Percentiles rank a stretch among this genome's conserved stretches.
These are phyloP conservation scores for Embiotoca jacksoni DNA, from an alignment of 2,113 vertebrate genomes.

Conservation along the genomic window DNA sequence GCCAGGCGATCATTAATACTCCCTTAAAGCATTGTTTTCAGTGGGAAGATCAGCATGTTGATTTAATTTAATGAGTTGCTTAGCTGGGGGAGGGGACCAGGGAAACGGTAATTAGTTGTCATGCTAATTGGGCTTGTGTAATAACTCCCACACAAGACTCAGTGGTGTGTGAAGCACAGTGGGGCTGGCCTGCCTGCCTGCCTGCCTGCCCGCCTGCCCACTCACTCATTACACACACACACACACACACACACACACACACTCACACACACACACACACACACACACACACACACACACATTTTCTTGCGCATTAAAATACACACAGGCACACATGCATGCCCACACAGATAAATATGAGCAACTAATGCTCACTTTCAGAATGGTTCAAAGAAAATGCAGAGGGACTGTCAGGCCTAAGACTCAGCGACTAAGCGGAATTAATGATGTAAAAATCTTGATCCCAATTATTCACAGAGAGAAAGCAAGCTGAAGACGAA, in stretches of 20 bases:
- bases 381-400: constrained; percentile 39
- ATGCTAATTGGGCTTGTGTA: constrained; percentile 77
- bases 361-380: constrained; percentile 19
- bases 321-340: constrained; percentile 3
- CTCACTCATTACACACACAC: not conserved
- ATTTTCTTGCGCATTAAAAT: constrained; percentile 5
- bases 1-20: constrained; percentile 27
- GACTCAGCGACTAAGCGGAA: constrained; percentile 37
- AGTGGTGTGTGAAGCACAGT: constrained; percentile 50
- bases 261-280: constrained; percentile 7
- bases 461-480: constrained; percentile 52
- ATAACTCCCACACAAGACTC: constrained; percentile 68
- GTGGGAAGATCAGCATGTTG: constrained; percentile 57
- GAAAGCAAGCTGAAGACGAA: not conserved
- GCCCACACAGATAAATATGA: constrained; percentile 24
- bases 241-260: constrained; percentile 11
- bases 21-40: constrained; percentile 65
- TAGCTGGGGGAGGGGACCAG: constrained; percentile 43
- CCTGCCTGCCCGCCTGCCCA: not conserved
- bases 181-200: constrained; percentile 34
- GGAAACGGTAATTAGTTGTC: constrained; percentile 76
- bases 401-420: constrained; percentile 41
- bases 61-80: constrained; percentile 73
- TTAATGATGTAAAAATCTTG: constrained; percentile 53
- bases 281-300: constrained; percentile 14